phyloP scores from a whole-genome alignment of 2,113 vertebrate species.

The Pterocles gutturalis region DNA sequence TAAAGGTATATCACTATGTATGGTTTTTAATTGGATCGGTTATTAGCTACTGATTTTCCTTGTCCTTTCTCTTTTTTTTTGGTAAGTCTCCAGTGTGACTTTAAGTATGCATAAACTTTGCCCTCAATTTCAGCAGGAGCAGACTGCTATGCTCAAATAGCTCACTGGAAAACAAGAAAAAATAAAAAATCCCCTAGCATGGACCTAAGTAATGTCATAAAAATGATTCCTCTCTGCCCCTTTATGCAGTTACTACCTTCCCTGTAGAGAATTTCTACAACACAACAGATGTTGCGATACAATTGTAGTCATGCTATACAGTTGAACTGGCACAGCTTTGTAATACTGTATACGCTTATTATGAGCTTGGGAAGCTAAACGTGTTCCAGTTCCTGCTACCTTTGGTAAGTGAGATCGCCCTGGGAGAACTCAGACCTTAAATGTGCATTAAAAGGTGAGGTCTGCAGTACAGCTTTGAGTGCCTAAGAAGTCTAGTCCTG shows the following conservation, averaged over 20 bases:
- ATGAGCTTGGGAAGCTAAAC: background rate
- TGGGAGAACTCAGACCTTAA: background rate
- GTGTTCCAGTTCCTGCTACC: background rate
- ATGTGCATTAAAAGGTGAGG: background rate
- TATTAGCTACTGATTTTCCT: background rate
- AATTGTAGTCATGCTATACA: background rate
- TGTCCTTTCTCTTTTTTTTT: background rate
- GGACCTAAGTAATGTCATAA: background rate
- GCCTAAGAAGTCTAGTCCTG: background rate
- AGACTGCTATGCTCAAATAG: background rate
- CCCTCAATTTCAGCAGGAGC: background rate
- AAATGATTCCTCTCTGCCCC: background rate
- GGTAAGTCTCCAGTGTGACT: background rate
- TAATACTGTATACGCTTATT: background rate
- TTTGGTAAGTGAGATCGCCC: background rate
- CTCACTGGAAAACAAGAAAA: background rate
- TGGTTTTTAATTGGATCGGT: background rate
- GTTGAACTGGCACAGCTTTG: background rate
- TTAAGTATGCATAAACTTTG: background rate
- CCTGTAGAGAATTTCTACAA: background rate
- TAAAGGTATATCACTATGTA: background rate
- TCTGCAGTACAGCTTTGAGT: background rate
- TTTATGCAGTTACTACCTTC: background rate
- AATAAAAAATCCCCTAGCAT: background rate
- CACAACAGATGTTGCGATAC: background rate